Percentiles rank a stretch among this genome's conserved stretches.
Conservation (phyloP, 2,888 invertebrate species). For the Perizoma flavofasciatum region DNA sequence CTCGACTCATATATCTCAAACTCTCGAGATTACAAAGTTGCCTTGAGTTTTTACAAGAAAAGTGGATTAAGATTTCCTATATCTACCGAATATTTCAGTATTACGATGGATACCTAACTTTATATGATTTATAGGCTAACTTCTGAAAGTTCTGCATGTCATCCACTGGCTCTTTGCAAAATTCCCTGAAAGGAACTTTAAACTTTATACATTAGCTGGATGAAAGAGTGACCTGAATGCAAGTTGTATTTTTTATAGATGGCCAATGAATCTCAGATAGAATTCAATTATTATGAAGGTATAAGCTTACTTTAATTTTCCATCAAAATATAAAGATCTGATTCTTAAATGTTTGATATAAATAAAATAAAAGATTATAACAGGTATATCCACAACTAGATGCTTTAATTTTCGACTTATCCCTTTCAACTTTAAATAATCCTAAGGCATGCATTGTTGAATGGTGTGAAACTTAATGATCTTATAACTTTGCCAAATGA, state of each 20-base stretch:
- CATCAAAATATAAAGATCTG: too few relatives aligned
- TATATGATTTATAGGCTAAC: conserved; percentile 79
- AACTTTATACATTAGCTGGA: conserved; percentile 75
- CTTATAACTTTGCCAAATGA: too few relatives aligned
- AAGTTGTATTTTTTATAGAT: conserved; percentile 28
- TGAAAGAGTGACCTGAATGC: conserved; percentile 48
- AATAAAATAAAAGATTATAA: too few relatives aligned
- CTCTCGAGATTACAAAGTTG: conserved; percentile 71
- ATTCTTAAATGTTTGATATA: too few relatives aligned
- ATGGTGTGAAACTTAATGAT: too few relatives aligned
- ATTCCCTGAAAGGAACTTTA: conserved; percentile 71
- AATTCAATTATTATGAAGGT: background rate
- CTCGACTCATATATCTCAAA: conserved; percentile 57
- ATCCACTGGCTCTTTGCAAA: conserved; percentile 71
- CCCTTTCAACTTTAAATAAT: too few relatives aligned
- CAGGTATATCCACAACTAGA: too few relatives aligned
- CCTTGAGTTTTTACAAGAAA: conserved; percentile 70
- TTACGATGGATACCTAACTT: conserved; percentile 57
- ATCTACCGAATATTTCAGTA: conserved; percentile 74
- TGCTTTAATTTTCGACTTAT: too few relatives aligned
- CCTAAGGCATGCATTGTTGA: too few relatives aligned
- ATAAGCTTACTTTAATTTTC: too few relatives aligned
- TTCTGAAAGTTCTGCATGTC: conserved; percentile 77
- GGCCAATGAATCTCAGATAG: conserved; percentile 13
- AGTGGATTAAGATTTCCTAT: conserved; percentile 79